phyloP scores from a whole-genome alignment of 1,140 invertebrate genomes.

The Heliconius hewitsoni region DNA sequence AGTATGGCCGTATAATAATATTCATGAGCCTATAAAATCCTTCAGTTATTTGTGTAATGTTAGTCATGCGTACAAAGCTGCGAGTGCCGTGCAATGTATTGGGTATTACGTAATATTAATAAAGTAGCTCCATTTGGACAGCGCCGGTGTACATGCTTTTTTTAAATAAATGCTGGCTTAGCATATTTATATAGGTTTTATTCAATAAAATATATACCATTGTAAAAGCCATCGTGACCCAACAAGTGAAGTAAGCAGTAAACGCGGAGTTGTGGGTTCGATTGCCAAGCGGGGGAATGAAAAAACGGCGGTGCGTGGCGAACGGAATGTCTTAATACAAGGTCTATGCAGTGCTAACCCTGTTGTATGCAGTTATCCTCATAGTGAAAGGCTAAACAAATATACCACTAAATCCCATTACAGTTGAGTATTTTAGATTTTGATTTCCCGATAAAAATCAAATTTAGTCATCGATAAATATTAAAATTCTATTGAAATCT shows the following conservation, averaged over 20 bases:
- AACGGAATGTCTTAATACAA: too few relatives aligned
- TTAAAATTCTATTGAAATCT: background rate
- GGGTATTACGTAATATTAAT: conserved; percentile 16
- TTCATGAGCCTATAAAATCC: conserved; percentile 11
- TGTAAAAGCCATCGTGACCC: too few relatives aligned
- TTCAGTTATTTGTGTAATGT: conserved; percentile 15
- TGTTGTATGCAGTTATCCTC: too few relatives aligned
- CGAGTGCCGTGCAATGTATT: background rate
- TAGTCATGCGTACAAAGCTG: conserved; percentile 16
- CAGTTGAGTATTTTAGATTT: background rate
- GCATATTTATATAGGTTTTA: background rate
- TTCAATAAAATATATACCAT: too few relatives aligned
- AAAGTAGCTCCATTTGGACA: conserved; percentile 13
- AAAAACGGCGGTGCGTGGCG: too few relatives aligned
- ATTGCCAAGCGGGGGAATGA: too few relatives aligned
- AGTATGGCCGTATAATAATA: conserved; percentile 13
- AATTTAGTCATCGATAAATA: background rate
- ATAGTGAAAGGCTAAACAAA: too few relatives aligned
- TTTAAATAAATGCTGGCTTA: background rate
- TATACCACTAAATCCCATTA: background rate
- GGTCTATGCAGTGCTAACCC: too few relatives aligned
- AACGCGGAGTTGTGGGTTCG: too few relatives aligned
- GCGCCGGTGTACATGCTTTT: background rate
- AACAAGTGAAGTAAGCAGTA: too few relatives aligned
- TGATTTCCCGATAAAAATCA: background rate